Percentiles rank a stretch among this genome's conserved stretches.
Evolutionary conservation across 1,140 invertebrate species (phyloP).

Genomic region (Drepana arcuata): DNA sequence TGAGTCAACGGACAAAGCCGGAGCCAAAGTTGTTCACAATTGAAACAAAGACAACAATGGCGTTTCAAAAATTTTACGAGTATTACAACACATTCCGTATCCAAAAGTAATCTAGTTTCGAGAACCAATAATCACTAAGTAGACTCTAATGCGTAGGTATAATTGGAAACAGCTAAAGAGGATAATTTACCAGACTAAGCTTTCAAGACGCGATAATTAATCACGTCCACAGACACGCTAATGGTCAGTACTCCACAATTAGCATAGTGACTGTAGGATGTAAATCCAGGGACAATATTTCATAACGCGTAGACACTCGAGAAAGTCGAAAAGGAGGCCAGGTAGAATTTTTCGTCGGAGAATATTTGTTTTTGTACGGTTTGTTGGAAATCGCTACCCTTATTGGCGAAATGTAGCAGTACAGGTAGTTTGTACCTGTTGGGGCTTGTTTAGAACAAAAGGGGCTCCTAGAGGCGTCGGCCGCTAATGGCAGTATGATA

Average conservation of each 20-base stretch:
- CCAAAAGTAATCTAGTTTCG: too few species aligned
- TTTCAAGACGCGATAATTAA: slow-evolving; percentile 24
- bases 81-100: too few species aligned
- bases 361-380: too few species aligned
- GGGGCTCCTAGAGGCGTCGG: slow-evolving; percentile 49
- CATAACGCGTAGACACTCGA: slow-evolving; percentile 9
- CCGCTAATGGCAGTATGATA: slow-evolving; percentile 51
- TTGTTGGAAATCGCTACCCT: slow-evolving; percentile 20
- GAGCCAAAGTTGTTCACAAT: too few species aligned
- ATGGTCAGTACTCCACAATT: slow-evolving; percentile 26
- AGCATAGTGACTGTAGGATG: slow-evolving; percentile 13
- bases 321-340: slow-evolving; percentile 27
- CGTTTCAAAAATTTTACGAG: slow-evolving; percentile 24
- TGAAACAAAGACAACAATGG: too few species aligned
- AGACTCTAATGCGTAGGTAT: too few species aligned
- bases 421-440: slow-evolving; percentile 8
- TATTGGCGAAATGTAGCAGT: slow-evolving; percentile 21
- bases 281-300: slow-evolving; percentile 17
- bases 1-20: slow-evolving; percentile 51
- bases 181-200: slow-evolving; percentile 24
- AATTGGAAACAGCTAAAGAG: slow-evolving; percentile 14
- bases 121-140: slow-evolving; percentile 1
- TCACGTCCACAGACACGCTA: slow-evolving; percentile 25
- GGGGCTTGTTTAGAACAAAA: slow-evolving; percentile 53
- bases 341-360: slow-evolving; percentile 39